Percentiles rank a stretch among this genome's conserved stretches.
These are phyloP conservation scores for Babylonia areolata DNA, from an alignment of 1,140 invertebrate species.

Conservation along the genomic window DNA sequence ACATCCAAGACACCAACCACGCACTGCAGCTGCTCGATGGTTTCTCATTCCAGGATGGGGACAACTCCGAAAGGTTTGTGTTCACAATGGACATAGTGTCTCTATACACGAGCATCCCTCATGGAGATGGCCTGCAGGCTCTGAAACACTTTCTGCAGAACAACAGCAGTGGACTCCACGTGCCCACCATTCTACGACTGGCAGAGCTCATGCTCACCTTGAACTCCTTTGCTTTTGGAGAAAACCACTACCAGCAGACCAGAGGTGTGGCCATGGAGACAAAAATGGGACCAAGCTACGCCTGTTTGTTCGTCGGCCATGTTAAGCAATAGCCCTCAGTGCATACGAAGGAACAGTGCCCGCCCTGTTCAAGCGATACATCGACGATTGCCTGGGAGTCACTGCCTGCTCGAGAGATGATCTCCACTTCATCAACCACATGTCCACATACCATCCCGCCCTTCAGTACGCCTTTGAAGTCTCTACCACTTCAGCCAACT, in stretches of 20 bases:
- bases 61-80: background rate
- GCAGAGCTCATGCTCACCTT: no score
- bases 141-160: background rate
- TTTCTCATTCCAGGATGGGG: background rate
- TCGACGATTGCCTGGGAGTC: background rate
- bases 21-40: background rate
- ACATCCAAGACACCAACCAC: background rate
- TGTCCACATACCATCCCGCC: background rate
- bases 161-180: background rate
- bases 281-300: background rate
- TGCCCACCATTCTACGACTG: background rate
- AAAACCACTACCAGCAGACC: background rate
- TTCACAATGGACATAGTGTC: constrained; percentile 1
- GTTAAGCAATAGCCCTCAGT: background rate
- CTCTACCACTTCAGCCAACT: background rate
- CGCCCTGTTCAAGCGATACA: background rate
- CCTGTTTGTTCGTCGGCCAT: background rate
- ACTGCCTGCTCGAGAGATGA: background rate
- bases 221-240: no score
- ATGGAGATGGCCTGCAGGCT: background rate
- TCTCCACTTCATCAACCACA: background rate
- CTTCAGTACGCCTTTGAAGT: background rate
- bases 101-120: background rate
- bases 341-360: background rate
- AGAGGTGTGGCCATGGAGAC: background rate